A percentile compares a stretch with the other conserved stretches of the same genome.
Conservation (phyloP, 2,888 invertebrate species). For the Chalcis sispes region DNA sequence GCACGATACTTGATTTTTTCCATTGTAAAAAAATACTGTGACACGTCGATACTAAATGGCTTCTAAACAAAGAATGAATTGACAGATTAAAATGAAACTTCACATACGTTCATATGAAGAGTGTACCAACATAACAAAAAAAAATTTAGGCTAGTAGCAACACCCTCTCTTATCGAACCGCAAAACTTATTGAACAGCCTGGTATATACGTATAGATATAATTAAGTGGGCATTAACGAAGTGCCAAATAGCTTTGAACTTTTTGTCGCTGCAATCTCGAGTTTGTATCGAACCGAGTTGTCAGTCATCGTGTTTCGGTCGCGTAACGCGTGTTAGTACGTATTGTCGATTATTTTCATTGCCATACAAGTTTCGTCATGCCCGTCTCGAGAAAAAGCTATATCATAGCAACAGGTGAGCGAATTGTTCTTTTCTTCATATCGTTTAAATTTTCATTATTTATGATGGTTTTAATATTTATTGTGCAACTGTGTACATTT, state of each 20-base stretch:
- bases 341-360: neutral
- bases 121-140: no score
- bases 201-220: no score
- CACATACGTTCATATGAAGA: no score
- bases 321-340: constrained; percentile 20
- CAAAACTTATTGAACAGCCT: no score
- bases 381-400: neutral
- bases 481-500: no score
- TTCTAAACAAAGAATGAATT: no score
- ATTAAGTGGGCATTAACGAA: constrained; percentile 8
- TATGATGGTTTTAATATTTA: neutral
- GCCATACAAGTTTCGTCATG: neutral
- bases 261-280: neutral
- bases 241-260: neutral
- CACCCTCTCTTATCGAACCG: no score
- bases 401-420: constrained; percentile 41
- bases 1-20: no score
- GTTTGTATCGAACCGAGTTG: neutral
- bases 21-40: no score
- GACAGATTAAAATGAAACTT: no score
- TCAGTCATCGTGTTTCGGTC: constrained; percentile 26
- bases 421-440: neutral
- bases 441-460: neutral
- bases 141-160: no score
- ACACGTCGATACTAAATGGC: no score